These are phyloP conservation scores for Serilophus lunatus DNA, from an alignment of 2,113 vertebrate genomes.

Conservation along the genomic window DNA sequence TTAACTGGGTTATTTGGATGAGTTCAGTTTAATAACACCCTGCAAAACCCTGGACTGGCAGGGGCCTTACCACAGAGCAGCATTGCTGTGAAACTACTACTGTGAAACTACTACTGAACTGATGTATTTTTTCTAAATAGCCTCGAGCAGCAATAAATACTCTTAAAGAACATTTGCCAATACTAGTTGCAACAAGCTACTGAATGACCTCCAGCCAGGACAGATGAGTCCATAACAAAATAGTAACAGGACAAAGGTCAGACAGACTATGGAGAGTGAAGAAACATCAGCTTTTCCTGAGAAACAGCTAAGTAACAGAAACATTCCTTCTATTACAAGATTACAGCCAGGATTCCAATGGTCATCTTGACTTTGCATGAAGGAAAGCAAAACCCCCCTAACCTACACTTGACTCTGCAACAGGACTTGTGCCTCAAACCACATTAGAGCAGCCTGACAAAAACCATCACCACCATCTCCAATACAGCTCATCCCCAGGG, in stretches of 20 bases:
- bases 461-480: neutral
- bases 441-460: no score
- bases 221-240: neutral
- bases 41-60: neutral
- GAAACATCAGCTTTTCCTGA: neutral
- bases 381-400: neutral
- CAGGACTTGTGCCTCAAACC: neutral
- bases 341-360: neutral
- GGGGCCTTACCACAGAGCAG: neutral
- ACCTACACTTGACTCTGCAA: neutral
- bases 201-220: neutral
- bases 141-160: neutral
- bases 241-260: neutral
- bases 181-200: neutral
- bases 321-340: neutral
- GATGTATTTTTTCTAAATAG: rapidly evolving
- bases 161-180: neutral
- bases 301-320: neutral
- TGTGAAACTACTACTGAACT: neutral
- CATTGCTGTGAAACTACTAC: neutral
- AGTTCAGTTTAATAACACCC: neutral
- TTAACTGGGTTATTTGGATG: neutral
- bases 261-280: neutral
- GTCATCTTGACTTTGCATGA: neutral
- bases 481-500: neutral